These are phyloP conservation scores for Luidia sarsii DNA, from an alignment of 53 echinoderm and acorn worm species.

Conservation along the genomic window DNA sequence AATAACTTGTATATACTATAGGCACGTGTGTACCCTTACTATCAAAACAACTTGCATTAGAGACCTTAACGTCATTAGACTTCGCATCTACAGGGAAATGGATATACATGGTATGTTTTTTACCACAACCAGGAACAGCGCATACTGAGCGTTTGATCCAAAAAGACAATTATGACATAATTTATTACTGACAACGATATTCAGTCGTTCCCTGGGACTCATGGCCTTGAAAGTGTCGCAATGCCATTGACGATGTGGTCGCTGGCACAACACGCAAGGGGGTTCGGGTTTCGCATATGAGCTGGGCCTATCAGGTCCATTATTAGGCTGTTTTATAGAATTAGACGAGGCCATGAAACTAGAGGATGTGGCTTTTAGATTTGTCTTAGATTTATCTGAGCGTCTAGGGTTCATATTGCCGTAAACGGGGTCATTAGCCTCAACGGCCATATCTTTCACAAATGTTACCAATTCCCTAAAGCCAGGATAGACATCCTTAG, in stretches of 20 bases:
- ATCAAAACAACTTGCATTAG: constrained; percentile 35
- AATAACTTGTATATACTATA: constrained; percentile 33
- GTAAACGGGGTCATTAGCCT: constrained; percentile 38
- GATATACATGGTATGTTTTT: constrained; percentile 55
- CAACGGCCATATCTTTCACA: not conserved
- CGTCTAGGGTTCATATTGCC: not conserved
- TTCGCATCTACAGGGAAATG: constrained; percentile 3
- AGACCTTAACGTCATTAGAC: constrained; percentile 27
- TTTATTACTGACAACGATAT: constrained; percentile 32
- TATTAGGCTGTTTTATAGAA: not conserved
- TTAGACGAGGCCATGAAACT: not conserved
- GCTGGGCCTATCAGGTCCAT: not conserved
- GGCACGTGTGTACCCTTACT: constrained; percentile 24
- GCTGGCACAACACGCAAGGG: constrained; percentile 37
- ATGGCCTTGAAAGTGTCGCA: constrained; percentile 36
- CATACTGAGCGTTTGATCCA: constrained; percentile 27
- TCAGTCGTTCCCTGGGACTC: constrained; percentile 26
- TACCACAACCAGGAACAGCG: constrained; percentile 39
- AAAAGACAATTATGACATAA: constrained; percentile 53
- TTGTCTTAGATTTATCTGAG: not conserved
- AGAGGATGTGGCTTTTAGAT: not conserved
- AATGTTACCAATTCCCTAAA: constrained; percentile 1
- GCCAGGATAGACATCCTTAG: constrained; percentile 19
- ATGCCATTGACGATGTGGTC: constrained; percentile 38
- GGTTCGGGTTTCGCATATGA: constrained; percentile 51